These are phyloP conservation scores for Callyntrura guangdongensis DNA, from an alignment of 2,888 invertebrate genomes.

Conservation along the genomic window DNA sequence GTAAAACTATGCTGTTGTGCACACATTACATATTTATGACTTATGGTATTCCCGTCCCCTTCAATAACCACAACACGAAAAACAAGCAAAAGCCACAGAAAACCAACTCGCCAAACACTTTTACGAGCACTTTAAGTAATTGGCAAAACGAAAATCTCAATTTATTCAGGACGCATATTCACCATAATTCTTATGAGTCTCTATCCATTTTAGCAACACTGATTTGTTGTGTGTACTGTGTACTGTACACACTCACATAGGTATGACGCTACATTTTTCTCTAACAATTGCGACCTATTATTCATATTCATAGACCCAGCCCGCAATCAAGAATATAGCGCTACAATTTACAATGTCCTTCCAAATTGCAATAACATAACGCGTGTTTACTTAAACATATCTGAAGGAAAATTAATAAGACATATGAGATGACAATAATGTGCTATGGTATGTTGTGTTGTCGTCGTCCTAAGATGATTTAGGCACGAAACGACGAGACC, in stretches of 20 bases:
- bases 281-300: background rate
- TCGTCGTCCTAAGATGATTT: conserved; percentile 5
- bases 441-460: background rate
- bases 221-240: background rate
- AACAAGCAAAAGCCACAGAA: conserved; percentile 18
- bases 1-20: background rate
- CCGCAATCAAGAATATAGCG: background rate
- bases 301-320: background rate
- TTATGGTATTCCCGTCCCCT: conserved; percentile 38
- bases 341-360: background rate
- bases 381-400: conserved; percentile 29
- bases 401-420: conserved; percentile 37
- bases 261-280: background rate
- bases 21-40: conserved; percentile 8
- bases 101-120: conserved; percentile 13
- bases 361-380: background rate
- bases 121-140: conserved; percentile 44
- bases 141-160: conserved; percentile 59
- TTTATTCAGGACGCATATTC: conserved; percentile 27
- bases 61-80: background rate
- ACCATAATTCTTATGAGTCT: background rate
- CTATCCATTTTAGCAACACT: background rate
- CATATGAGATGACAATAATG: background rate
- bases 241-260: background rate
- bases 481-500: conserved; percentile 12